A percentile compares a stretch with the other conserved stretches of the same genome.
These are phyloP conservation scores for Hephaestus fuliginosus DNA, from an alignment of 2,797 vertebrate genomes.

Conservation along the genomic window DNA sequence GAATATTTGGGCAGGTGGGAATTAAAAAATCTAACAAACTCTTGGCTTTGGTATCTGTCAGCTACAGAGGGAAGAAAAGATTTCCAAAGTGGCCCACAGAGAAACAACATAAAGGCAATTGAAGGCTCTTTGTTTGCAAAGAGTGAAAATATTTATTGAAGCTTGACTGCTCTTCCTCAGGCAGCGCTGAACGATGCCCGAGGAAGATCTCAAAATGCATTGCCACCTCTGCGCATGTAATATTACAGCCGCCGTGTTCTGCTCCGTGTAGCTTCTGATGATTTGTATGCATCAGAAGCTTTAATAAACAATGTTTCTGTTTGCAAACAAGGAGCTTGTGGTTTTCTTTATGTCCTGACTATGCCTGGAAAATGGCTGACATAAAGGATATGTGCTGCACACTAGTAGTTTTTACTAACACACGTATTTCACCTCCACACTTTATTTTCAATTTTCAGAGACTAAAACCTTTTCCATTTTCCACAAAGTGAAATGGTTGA, in stretches of 20 bases:
- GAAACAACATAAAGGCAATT: constrained; percentile 41
- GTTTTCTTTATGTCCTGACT: neutral
- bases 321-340: neutral
- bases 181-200: constrained; percentile 21
- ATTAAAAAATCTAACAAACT: constrained; percentile 23
- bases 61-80: constrained; percentile 1
- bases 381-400: neutral
- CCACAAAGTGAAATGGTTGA: neutral
- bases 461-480: neutral
- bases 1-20: constrained; percentile 27
- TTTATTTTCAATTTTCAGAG: neutral
- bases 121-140: constrained; percentile 40
- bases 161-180: constrained; percentile 35
- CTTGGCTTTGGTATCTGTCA: constrained; percentile 26
- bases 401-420: neutral
- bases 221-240: constrained; percentile 28
- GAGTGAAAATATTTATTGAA: constrained; percentile 45
- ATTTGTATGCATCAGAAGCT: constrained; percentile 28
- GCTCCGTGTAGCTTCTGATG: constrained; percentile 5
- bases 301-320: constrained; percentile 13
- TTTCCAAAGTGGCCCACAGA: constrained; percentile 44
- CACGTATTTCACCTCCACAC: neutral
- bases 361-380: neutral
- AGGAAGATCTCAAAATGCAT: constrained; percentile 17
- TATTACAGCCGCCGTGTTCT: constrained; percentile 22